Percentiles rank a stretch among this genome's conserved stretches.
Evolutionary conservation across 2,113 vertebrate species (phyloP).

Genomic region (Myiopsitta monachus): DNA sequence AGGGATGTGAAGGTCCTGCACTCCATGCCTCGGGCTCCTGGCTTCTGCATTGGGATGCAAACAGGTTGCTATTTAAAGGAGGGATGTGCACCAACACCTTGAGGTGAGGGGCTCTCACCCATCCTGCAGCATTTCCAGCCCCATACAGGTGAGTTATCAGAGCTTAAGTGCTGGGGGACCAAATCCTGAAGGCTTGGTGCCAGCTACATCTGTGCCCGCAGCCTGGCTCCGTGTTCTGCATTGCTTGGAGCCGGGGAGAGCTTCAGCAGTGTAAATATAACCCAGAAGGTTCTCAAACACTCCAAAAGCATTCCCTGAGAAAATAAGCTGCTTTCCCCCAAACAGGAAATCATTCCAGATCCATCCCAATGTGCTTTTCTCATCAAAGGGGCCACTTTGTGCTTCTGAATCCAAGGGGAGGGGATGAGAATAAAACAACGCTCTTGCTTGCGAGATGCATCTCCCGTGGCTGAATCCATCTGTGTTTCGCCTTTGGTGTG

Average conservation of each 20-base stretch:
- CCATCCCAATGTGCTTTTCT: constrained; percentile 46
- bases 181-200: neutral
- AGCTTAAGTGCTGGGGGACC: neutral
- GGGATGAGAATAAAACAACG: neutral
- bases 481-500: neutral
- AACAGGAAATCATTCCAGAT: constrained; percentile 20
- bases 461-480: constrained; percentile 15
- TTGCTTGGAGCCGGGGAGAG: constrained; percentile 7
- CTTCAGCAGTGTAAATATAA: neutral
- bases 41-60: neutral
- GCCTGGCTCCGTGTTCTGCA: neutral
- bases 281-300: neutral
- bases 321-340: neutral
- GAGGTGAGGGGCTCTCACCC: neutral
- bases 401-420: constrained; percentile 7
- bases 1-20: neutral
- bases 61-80: neutral
- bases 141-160: neutral
- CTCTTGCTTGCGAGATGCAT: neutral
- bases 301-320: neutral
- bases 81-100: neutral
- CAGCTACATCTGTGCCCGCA: constrained; percentile 5
- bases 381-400: constrained; percentile 49
- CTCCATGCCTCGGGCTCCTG: neutral
- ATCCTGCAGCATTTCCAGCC: neutral